phyloP scores from a whole-genome alignment of 2,888 invertebrate species.

The Lasioglossum calceatum region DNA sequence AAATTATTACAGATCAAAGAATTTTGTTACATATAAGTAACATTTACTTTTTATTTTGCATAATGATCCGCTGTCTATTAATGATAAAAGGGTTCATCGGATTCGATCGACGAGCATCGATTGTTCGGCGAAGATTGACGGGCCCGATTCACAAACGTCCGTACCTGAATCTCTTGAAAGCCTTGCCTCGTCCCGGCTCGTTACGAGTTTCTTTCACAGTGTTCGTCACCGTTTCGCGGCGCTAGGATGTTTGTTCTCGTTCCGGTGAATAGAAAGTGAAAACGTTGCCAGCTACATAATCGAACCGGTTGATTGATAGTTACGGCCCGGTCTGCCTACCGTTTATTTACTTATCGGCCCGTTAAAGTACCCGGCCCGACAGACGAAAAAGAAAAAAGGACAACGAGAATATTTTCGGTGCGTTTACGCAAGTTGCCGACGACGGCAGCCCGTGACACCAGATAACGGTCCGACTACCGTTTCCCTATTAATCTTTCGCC shows the following conservation, averaged over 20 bases:
- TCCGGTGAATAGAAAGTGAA: slow-evolving; percentile 61
- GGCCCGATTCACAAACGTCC: slow-evolving; percentile 1
- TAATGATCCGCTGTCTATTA: too few species aligned
- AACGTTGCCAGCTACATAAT: slow-evolving; percentile 60
- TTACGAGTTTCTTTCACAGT: slow-evolving; percentile 32
- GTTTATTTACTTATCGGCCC: slow-evolving; percentile 59
- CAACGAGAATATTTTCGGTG: slow-evolving; percentile 37
- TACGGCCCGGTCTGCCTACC: slow-evolving; percentile 25
- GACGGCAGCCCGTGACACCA: neutral
- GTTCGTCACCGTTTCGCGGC: slow-evolving; percentile 19
- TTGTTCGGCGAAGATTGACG: neutral
- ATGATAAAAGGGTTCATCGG: too few species aligned
- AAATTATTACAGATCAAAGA: too few species aligned
- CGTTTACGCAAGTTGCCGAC: slow-evolving; percentile 4
- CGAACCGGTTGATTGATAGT: slow-evolving; percentile 63
- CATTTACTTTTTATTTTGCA: too few species aligned
- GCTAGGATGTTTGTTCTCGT: slow-evolving; percentile 48
- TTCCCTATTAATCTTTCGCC: slow-evolving; percentile 4
- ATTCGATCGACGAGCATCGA: neutral
- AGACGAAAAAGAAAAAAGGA: neutral
- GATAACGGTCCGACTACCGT: neutral
- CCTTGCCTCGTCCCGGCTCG: neutral
- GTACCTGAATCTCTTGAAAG: slow-evolving; percentile 16
- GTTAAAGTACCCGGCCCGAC: slow-evolving; percentile 22
- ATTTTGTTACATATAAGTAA: too few species aligned